Evolutionary conservation across 2,113 vertebrate species (phyloP).

Genomic region (Notechis scutatus): DNA sequence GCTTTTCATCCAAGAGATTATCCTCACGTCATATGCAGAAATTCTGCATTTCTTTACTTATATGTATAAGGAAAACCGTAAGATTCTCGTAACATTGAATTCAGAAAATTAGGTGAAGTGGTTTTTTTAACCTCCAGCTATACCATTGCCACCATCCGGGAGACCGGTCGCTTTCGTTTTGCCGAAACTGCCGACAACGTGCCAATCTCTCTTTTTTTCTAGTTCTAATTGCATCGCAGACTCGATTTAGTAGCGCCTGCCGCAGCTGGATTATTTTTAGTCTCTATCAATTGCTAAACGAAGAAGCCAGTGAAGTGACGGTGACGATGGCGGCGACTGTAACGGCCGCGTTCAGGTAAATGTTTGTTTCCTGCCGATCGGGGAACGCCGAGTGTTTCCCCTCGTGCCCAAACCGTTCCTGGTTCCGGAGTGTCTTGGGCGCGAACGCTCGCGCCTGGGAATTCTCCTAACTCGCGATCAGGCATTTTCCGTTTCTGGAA

Average conservation of each 20-base stretch:
- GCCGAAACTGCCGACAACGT: neutral
- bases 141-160: neutral
- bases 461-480: neutral
- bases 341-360: slow-evolving; percentile 15
- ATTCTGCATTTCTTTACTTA: neutral
- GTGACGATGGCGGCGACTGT: neutral
- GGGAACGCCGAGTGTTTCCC: too few species aligned
- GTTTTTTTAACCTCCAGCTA: neutral
- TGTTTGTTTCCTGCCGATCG: too few species aligned
- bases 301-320: too few species aligned
- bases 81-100: neutral
- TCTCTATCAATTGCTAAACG: neutral
- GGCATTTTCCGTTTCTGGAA: neutral
- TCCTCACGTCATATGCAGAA: neutral
- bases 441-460: neutral
- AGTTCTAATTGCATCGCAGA: too few species aligned
- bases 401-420: neutral
- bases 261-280: neutral
- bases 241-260: neutral
- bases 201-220: neutral
- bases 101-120: neutral
- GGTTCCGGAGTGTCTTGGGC: neutral
- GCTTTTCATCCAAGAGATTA: neutral
- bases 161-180: neutral
- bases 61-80: neutral